Conservation (phyloP, 2,797 vertebrate genomes). For the Coregonus suidteri region DNA sequence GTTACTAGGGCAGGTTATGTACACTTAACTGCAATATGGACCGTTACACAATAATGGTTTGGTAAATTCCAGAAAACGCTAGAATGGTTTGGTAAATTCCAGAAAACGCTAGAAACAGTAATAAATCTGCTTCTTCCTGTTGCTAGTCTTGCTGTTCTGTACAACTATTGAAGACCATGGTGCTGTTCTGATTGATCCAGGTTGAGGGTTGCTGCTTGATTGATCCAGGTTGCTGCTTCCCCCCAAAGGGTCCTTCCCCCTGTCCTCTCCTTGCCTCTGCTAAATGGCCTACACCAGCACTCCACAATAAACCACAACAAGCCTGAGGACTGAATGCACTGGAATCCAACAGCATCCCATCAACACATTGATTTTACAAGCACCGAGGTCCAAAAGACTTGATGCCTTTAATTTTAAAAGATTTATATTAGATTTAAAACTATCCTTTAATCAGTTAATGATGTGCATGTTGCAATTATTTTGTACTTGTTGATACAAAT, state of each 20-base stretch:
- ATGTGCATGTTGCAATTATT: background rate
- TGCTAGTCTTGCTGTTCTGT: background rate
- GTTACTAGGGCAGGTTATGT: too few species aligned
- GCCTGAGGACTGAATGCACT: conserved; percentile 21
- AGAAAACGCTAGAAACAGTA: too few species aligned
- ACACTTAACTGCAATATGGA: too few species aligned
- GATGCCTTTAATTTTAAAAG: background rate
- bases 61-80: too few species aligned
- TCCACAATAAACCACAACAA: conserved; percentile 35
- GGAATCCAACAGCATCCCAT: conserved; percentile 19
- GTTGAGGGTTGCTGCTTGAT: background rate
- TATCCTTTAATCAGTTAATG: background rate
- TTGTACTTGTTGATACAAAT: background rate
- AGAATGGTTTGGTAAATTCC: too few species aligned
- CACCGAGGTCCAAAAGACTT: conserved; percentile 3
- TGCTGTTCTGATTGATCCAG: background rate
- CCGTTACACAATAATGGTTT: too few species aligned
- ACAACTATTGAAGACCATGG: background rate
- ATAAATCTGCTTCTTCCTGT: too few species aligned
- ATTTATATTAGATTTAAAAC: conserved; percentile 12
- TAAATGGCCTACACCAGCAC: conserved; percentile 31
- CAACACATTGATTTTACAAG: conserved; percentile 17
- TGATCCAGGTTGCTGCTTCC: background rate
- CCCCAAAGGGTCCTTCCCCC: background rate
- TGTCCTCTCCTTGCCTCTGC: conserved; percentile 26